Base-by-base conservation (phyloP, 1,140 invertebrate genomes). In the Tetramorium simillimum region DNA sequence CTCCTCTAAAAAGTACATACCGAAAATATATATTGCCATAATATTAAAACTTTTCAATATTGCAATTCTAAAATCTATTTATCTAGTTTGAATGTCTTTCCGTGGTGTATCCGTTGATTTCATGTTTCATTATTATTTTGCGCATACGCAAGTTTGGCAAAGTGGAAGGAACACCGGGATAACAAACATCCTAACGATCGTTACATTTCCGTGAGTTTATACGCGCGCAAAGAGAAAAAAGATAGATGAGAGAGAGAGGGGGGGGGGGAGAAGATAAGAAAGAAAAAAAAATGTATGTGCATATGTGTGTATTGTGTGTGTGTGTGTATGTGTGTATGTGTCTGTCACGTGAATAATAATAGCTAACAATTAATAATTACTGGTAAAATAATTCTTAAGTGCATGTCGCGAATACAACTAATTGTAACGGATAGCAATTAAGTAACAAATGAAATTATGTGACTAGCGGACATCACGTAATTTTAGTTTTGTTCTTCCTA, bases 401-500 rank as follows among this genome's bases (percentile, higher is more conserved):
- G 89, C 82, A 86, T 70, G 60, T 90, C 60, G 76, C 62, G 82
- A 69, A 63, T 86, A 58, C 60, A 58, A 86, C 70, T 81, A 81
- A 90, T 73, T 75, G 70, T 77, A 77, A 87, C 51, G 70, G 85
- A 69, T 87, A 87, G 85, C 72, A 75, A 69, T 89, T 90, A 90
- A 90, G 89, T 90, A 90, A 89, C 69, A 80, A 90, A 77, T 62
- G 58, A 75, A 53, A 85, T 89, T 85, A 69, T 85, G 82, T 88
- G 85, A 90, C 89, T 89, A 91, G 90, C 40, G 63, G 9, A 67
- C 90, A 95, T 95, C 95, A 95, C 94, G 95, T 94, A 70, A 93
- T 89, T 88, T 95, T 95, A 73, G 91, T 89, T 80, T 95, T 95
- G 78, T 92, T 94, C 87, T 95, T 95, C 77, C 92, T 91, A 69